These are phyloP conservation scores for Microcebus jonahi DNA, from an alignment of 2,113 vertebrate genomes.

Conservation along the genomic window DNA sequence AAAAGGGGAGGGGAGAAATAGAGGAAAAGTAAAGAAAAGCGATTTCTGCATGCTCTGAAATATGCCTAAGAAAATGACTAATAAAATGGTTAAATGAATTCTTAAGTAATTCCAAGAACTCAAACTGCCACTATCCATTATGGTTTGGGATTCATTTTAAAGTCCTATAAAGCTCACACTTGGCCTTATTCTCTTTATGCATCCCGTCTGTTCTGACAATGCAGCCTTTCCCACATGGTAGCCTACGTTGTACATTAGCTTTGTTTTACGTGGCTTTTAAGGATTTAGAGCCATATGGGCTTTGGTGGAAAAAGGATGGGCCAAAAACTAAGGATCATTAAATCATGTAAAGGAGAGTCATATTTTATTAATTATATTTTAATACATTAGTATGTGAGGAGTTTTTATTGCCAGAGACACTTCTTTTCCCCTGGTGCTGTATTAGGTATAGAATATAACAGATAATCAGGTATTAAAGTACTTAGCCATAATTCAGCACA, in stretches of 20 bases:
- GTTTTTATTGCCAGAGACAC: not conserved
- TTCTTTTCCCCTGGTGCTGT: not conserved
- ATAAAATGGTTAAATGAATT: slow-evolving; percentile 21
- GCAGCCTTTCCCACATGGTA: not conserved
- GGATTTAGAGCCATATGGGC: not conserved
- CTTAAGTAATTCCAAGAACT: slow-evolving; percentile 51
- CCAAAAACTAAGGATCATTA: not conserved
- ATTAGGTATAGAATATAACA: not conserved
- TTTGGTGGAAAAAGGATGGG: not conserved
- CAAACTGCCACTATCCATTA: not conserved
- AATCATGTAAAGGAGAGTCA: not conserved
- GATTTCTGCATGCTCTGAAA: not conserved
- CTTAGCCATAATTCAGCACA: not conserved
- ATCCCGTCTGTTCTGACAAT: not conserved
- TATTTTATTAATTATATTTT: not conserved
- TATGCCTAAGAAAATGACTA: slow-evolving; percentile 17
- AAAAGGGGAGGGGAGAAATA: not conserved
- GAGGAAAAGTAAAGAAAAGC: not conserved
- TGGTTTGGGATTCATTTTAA: not conserved
- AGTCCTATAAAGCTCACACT: not conserved
- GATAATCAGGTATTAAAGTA: not conserved
- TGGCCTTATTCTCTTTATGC: not conserved
- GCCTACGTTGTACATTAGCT: not conserved
- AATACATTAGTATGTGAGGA: not conserved
- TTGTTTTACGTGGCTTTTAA: not conserved